Base-by-base conservation (phyloP, 2,797 vertebrate species). In the Acrocephalus scirpaceus region DNA sequence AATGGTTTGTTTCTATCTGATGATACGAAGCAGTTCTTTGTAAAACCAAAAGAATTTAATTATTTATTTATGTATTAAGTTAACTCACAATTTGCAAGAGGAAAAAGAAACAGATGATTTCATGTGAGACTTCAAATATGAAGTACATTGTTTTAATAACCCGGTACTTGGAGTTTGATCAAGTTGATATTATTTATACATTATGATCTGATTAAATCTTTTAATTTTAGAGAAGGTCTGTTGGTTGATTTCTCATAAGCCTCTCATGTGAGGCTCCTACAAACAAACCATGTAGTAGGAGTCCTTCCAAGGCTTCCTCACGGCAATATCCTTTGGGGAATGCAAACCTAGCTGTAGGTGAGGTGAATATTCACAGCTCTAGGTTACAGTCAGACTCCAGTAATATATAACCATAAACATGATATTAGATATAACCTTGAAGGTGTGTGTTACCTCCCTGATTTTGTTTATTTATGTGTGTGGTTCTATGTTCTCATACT, bases 11-110 rank as follows among this genome's bases (percentile, higher is more conserved):
- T 95, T 91, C 91, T 71, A 36, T 82, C 75, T 71, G 47, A 69
- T 89, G 69, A 94, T 90, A 64, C 76, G 51, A 90, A 92, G 56
- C 82, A 91, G 88, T 76, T 81, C 38, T 60, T 83, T 71, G 61
- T 70, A 90, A 75, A 94, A 72, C 13, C 23, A 81, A 74, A 91
- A 78, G 2, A 77, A 90, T 83, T 73, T 38, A 90, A 53, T 84
- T 16, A 60, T 61, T 79, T 85, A 72, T 87, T 80, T 83, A 64
- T 83, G 88, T 82, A 73, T 91, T 85, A 69, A 82, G 87, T 53
- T 61, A 90, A 74, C 36, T 16, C 69, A 71, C 21, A 21, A 54
- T 74, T 88, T 83, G 34, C 50, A 83, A 83, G 27, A 92, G 42
- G n/a, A 79, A 86, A 85, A 92, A 56, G 25, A 81, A 88, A 32